Evolutionary conservation across 2,888 invertebrate species (phyloP).

Genomic region (Merodon equestris): DNA sequence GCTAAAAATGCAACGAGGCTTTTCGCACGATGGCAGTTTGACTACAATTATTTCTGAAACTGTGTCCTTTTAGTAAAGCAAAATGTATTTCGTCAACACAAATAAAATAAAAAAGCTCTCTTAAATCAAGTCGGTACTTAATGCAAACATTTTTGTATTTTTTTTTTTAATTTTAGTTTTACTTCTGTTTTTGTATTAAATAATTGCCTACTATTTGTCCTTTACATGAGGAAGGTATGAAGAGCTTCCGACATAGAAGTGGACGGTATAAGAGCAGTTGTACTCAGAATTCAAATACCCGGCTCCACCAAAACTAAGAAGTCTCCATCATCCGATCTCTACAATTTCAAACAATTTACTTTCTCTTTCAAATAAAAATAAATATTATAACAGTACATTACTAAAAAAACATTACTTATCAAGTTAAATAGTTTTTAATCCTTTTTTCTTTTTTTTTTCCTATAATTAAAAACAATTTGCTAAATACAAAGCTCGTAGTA

Average conservation of each 20-base stretch:
- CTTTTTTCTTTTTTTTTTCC: conserved; percentile 23
- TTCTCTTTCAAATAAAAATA: conserved; percentile 45
- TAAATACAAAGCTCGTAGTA: conserved; percentile 63
- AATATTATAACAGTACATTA: conserved; percentile 48
- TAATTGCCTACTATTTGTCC: conserved; percentile 27
- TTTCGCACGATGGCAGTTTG: conserved; percentile 56
- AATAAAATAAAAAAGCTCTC: background rate
- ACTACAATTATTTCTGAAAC: conserved; percentile 16
- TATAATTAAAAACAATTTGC: conserved; percentile 63
- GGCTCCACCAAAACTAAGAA: too few relatives aligned
- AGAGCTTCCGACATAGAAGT: too few relatives aligned
- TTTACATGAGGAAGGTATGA: too few relatives aligned
- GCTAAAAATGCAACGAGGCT: conserved; percentile 27
- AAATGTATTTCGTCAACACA: conserved; percentile 42
- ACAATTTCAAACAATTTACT: conserved; percentile 1
- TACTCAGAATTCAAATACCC: too few relatives aligned
- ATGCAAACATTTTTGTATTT: conserved; percentile 34
- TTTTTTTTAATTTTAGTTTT: background rate
- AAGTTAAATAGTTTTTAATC: too few relatives aligned
- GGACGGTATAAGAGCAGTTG: too few relatives aligned
- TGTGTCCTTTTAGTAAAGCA: conserved; percentile 22
- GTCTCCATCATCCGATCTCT: too few relatives aligned
- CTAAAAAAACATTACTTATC: conserved; percentile 22
- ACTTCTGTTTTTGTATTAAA: conserved; percentile 13
- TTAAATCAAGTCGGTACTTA: conserved; percentile 53